Conservation (phyloP, 64 coral and sea anemone genomes). For the Porites australiensis region DNA sequence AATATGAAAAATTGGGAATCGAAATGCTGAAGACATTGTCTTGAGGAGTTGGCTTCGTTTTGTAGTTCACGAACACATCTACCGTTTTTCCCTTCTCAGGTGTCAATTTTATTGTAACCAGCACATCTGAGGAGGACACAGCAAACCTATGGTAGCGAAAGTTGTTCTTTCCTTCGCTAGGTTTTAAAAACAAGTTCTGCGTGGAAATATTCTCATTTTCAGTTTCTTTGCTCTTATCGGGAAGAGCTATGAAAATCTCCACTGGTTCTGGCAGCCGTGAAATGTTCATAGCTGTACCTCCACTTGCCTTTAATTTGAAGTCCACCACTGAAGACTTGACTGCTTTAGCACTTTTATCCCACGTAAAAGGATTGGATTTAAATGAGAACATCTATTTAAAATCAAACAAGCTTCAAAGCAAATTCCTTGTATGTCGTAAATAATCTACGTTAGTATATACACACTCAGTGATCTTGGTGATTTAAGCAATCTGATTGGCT, state of each 20-base stretch:
- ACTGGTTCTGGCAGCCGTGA: conserved; percentile 52
- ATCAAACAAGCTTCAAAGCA: not conserved
- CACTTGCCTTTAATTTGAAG: conserved; percentile 46
- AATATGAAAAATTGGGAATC: conserved; percentile 45
- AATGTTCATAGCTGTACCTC: conserved; percentile 29
- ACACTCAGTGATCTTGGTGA: too few species aligned
- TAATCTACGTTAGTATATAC: too few species aligned
- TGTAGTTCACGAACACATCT: conserved; percentile 48
- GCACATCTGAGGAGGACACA: conserved; percentile 21
- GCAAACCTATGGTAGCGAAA: conserved; percentile 66
- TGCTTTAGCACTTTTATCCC: conserved; percentile 40
- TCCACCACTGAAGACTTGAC: conserved; percentile 70
- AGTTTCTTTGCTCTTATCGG: conserved; percentile 18
- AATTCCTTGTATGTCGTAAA: too few species aligned
- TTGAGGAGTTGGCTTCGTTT: conserved; percentile 47
- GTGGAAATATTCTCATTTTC: conserved; percentile 60
- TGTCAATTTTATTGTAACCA: conserved; percentile 33
- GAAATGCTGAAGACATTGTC: conserved; percentile 19
- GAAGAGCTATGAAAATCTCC: conserved; percentile 50
- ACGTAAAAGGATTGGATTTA: conserved; percentile 58
- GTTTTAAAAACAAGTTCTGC: conserved; percentile 71
- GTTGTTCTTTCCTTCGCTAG: conserved; percentile 52
- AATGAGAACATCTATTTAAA: conserved; percentile 64
- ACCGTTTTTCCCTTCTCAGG: conserved; percentile 25
- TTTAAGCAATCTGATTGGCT: too few species aligned